phyloP scores from a whole-genome alignment of 2,888 invertebrate genomes.

The Rhagium mordax region DNA sequence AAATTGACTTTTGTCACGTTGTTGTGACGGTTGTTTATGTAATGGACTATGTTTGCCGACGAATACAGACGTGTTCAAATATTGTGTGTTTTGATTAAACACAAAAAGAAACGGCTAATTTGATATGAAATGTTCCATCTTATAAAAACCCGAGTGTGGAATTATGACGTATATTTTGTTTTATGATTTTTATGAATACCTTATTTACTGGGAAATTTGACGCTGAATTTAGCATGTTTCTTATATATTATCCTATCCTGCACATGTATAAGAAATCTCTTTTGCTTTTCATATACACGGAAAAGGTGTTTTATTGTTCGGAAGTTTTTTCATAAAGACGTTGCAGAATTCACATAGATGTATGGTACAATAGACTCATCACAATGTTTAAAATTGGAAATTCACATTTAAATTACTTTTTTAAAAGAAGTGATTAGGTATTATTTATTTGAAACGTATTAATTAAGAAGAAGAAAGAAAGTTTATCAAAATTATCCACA shows the following conservation, averaged over 20 bases:
- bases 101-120: conserved; percentile 59
- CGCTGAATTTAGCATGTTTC: not conserved
- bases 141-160: conserved; percentile 30
- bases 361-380: no score
- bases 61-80: conserved; percentile 59
- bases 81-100: conserved; percentile 64
- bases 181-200: conserved; percentile 18
- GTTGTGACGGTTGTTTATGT: conserved; percentile 60
- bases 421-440: no score
- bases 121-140: conserved; percentile 32
- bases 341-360: no score
- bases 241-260: no score
- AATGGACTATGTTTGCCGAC: conserved; percentile 57
- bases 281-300: not conserved
- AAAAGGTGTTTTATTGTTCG: no score
- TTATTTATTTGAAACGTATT: no score
- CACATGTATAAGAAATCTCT: not conserved
- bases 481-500: no score
- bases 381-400: no score
- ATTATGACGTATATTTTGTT: conserved; percentile 25
- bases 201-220: conserved; percentile 2
- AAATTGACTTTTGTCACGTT: conserved; percentile 68
- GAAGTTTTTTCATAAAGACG: no score
- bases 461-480: no score
- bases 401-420: no score